Conservation (phyloP, 35 echinoderm and acorn worm species). For the Ptychodera flava region DNA sequence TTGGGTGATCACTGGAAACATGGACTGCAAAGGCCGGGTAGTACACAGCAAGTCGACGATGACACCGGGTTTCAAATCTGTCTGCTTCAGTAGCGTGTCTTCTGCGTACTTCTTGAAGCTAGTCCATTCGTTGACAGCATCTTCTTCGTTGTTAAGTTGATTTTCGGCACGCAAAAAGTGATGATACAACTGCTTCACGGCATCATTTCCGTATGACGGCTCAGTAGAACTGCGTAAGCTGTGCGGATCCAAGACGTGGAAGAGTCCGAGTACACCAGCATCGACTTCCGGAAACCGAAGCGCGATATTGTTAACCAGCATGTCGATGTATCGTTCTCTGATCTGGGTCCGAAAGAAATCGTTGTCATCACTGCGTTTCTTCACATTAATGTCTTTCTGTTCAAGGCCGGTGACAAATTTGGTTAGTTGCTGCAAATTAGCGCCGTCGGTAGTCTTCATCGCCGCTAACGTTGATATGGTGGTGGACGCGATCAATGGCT, state of each 20-base stretch:
- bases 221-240: neutral
- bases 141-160: neutral
- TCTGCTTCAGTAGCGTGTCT: too few species aligned
- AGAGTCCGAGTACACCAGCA: neutral
- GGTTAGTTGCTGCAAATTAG: neutral
- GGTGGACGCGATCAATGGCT: neutral
- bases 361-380: neutral
- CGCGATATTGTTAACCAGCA: neutral
- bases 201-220: neutral
- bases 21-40: constrained; percentile 9
- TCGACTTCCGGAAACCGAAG: neutral
- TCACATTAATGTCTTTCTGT: neutral
- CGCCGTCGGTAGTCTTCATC: neutral
- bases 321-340: neutral
- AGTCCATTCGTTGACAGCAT: neutral
- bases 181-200: neutral
- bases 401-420: neutral
- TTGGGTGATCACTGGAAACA: constrained; percentile 19
- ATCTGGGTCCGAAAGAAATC: neutral
- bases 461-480: neutral
- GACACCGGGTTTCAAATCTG: too few species aligned
- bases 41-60: too few species aligned
- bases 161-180: neutral
- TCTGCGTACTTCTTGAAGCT: neutral
- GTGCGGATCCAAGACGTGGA: neutral